Percentiles rank a stretch among this genome's conserved stretches.
These are phyloP conservation scores for Galerucella nymphaeae DNA, from an alignment of 2,888 invertebrate species.

Conservation along the genomic window DNA sequence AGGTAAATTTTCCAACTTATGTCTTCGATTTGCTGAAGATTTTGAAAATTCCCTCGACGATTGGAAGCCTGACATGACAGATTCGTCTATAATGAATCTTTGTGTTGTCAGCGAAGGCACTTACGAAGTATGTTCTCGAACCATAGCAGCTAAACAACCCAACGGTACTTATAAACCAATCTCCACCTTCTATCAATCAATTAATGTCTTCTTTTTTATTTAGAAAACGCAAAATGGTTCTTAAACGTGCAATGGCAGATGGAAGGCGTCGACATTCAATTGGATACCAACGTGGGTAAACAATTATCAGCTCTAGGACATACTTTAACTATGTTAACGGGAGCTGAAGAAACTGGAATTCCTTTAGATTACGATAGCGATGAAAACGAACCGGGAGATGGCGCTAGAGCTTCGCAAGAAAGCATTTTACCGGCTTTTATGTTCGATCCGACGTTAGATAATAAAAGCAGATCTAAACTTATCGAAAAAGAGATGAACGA, in stretches of 20 bases:
- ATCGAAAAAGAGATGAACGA: constrained; percentile 98
- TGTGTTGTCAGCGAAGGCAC: constrained; percentile 99
- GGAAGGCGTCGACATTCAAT: constrained; percentile 97
- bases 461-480: constrained; percentile 87
- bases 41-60: constrained; percentile 96
- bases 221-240: constrained; percentile 97
- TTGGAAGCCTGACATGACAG: constrained; percentile 92
- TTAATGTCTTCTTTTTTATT: constrained; percentile 29
- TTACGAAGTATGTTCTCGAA: constrained; percentile 95
- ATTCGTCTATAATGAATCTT: constrained; percentile 84
- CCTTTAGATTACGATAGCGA: constrained; percentile 80
- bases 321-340: constrained; percentile 94
- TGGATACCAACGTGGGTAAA: constrained; percentile 96
- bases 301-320: constrained; percentile 93
- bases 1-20: constrained; percentile 89
- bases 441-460: constrained; percentile 82
- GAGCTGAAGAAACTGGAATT: constrained; percentile 77
- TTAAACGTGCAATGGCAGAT: constrained; percentile 99
- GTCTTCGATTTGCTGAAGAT: constrained; percentile 96
- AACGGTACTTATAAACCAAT: constrained; percentile 67
- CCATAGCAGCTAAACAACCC: constrained; percentile 85
- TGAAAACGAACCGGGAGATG: constrained; percentile 77
- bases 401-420: constrained; percentile 73
- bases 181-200: neutral
- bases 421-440: constrained; percentile 86